Conservation (phyloP, 2,113 vertebrate genomes). For the Otis tarda region DNA sequence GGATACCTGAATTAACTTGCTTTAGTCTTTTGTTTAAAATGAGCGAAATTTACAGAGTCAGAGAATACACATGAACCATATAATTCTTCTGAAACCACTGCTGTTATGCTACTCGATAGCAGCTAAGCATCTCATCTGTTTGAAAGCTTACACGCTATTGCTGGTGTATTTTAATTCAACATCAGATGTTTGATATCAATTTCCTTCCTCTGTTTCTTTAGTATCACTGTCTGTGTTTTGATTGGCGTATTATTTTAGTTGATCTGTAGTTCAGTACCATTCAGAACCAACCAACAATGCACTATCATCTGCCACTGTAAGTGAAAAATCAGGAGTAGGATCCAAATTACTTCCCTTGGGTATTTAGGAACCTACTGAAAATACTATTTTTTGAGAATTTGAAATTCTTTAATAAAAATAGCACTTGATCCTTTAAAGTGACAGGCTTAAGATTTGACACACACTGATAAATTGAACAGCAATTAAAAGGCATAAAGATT, state of each 20-base stretch:
- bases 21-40: not conserved
- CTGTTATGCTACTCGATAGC: not conserved
- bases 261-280: not conserved
- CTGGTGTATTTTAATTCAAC: conserved; percentile 7
- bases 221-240: not conserved
- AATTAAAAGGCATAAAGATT: not conserved
- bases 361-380: not conserved
- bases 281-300: not conserved
- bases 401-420: not conserved
- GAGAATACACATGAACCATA: not conserved
- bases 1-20: not conserved
- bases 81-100: not conserved
- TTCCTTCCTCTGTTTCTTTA: conserved; percentile 13
- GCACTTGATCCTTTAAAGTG: not conserved
- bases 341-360: not conserved
- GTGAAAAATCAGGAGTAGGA: not conserved
- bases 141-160: not conserved
- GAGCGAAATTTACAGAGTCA: not conserved
- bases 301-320: not conserved
- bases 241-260: not conserved
- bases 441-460: not conserved
- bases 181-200: not conserved
- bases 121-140: not conserved
- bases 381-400: not conserved
- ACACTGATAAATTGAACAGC: not conserved